These are phyloP conservation scores for Melipona beecheii DNA, from an alignment of 2,888 invertebrate genomes.

Conservation along the genomic window DNA sequence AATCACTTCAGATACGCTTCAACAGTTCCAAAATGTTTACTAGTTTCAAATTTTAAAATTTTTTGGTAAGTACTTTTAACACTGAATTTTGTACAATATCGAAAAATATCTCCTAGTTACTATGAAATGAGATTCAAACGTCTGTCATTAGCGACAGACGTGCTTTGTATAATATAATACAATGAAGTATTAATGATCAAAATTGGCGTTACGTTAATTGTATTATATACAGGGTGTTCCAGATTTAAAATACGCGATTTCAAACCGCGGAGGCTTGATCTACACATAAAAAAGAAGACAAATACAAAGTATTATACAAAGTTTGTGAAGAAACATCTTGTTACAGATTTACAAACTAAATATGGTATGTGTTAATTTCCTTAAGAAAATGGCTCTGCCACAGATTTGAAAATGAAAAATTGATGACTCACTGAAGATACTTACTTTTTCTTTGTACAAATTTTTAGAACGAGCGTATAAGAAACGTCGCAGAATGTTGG, in stretches of 20 bases:
- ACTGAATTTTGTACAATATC: no score
- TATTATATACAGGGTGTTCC: no score
- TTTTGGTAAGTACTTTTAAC: no score
- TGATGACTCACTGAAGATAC: not conserved
- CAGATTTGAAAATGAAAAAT: not conserved
- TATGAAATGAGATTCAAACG: not conserved
- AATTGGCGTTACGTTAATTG: constrained; percentile 2
- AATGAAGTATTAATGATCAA: not conserved
- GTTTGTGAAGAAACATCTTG: no score
- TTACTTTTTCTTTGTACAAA: not conserved
- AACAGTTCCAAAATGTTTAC: no score
- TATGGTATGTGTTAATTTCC: constrained; percentile 1
- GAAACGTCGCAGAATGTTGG: constrained; percentile 94
- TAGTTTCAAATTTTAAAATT: no score
- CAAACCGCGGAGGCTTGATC: no score
- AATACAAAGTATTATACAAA: no score
- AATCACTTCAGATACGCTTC: no score
- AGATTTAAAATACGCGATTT: no score
- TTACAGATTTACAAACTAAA: not conserved
- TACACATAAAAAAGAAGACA: no score
- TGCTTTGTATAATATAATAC: not conserved
- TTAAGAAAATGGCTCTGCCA: constrained; percentile 52
- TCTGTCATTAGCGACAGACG: not conserved
- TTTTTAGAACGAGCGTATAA: constrained; percentile 90
- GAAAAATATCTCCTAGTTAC: no score